A percentile compares a stretch with the other conserved stretches of the same genome.
Evolutionary conservation across 2,113 vertebrate genomes (phyloP).

Genomic region (Benitochromis conjunctus): DNA sequence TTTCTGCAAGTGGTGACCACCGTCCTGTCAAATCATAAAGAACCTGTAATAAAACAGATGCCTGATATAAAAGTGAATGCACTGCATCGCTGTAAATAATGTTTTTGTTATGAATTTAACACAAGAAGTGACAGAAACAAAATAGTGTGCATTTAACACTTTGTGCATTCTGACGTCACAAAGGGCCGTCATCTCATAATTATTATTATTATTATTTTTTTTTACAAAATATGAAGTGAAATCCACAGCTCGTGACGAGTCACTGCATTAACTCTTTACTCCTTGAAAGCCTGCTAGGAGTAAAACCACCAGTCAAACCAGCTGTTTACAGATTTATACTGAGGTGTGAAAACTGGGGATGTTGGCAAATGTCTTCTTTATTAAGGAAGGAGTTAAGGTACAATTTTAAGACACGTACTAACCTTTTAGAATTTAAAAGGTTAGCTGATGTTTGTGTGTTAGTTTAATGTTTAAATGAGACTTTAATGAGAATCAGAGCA

Average conservation of each 20-base stretch:
- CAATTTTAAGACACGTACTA: background rate
- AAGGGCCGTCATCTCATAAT: background rate
- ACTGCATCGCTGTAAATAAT: background rate
- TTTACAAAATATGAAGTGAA: background rate
- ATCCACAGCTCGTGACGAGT: background rate
- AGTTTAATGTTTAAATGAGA: background rate
- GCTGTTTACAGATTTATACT: background rate
- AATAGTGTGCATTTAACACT: background rate
- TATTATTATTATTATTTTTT: rapidly evolving
- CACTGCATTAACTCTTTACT: background rate
- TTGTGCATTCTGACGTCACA: background rate
- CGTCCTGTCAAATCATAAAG: background rate
- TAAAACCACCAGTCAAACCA: background rate
- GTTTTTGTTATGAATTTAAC: background rate
- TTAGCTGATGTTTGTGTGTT: background rate
- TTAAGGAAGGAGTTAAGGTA: background rate
- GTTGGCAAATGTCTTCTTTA: background rate
- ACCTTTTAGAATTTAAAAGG: background rate
- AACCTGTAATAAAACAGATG: background rate
- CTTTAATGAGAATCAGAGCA: background rate
- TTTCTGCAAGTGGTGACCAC: background rate
- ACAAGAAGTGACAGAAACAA: background rate
- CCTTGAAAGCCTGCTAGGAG: background rate
- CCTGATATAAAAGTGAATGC: background rate
- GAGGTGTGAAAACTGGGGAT: background rate